phyloP scores from a whole-genome alignment of 1,140 invertebrate species.

The Diplogasteroides magnus region DNA sequence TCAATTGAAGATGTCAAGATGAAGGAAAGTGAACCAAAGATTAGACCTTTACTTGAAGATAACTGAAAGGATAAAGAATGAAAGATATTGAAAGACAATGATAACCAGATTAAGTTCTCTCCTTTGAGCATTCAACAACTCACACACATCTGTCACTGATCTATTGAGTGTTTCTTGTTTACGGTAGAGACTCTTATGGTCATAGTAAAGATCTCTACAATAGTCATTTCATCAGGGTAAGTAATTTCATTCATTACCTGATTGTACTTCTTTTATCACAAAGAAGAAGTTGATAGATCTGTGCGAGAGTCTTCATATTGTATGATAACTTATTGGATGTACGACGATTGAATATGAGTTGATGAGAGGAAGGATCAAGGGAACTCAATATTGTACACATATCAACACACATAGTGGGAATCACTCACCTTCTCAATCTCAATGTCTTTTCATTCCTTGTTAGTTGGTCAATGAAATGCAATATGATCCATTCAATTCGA shows the following conservation, averaged over 20 bases:
- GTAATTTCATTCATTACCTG: no score
- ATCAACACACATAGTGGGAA: no score
- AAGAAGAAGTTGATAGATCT: neutral
- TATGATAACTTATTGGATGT: neutral
- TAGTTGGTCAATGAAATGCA: no score
- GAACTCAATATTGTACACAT: no score
- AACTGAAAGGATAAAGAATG: constrained; percentile 30
- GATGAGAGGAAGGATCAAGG: no score
- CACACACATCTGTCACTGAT: constrained; percentile 27
- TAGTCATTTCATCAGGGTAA: no score
- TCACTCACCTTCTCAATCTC: no score
- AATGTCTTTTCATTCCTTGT: no score
- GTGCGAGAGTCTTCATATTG: neutral
- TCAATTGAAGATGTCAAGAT: constrained; percentile 4
- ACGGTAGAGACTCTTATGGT: constrained; percentile 30
- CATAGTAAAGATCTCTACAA: constrained; percentile 38
- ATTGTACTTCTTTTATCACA: constrained; percentile 3
- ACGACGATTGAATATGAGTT: neutral
- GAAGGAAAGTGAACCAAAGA: constrained; percentile 30
- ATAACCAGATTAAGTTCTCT: constrained; percentile 31
- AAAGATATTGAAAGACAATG: no score
- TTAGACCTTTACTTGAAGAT: constrained; percentile 29
- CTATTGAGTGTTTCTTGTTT: constrained; percentile 27
- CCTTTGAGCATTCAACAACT: constrained; percentile 25
- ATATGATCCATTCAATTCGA: no score